phyloP scores from a whole-genome alignment of 2,113 vertebrate species.

The Cyphomyrus plagiostoma region DNA sequence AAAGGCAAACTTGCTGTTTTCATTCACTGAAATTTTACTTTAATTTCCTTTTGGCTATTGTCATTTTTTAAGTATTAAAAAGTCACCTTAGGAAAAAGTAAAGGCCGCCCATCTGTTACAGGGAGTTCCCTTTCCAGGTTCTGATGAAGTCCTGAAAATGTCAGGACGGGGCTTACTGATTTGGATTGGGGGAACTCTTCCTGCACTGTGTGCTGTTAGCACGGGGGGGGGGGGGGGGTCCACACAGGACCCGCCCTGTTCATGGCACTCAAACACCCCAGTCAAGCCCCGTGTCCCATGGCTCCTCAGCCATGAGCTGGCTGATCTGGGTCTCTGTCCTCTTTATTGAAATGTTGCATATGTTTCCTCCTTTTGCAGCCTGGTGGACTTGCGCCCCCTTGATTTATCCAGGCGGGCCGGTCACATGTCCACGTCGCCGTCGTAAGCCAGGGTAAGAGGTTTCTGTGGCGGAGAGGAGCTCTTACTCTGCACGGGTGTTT shows the following conservation, averaged over 20 bases:
- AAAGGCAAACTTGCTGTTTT: conserved; percentile 57
- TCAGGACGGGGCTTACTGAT: conserved; percentile 7
- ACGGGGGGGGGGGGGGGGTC: not conserved
- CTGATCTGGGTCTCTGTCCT: not conserved
- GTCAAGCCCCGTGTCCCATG: not conserved
- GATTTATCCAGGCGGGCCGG: not conserved
- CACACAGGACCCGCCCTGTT: no score
- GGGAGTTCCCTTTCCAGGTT: conserved; percentile 19
- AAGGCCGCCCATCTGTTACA: conserved; percentile 16
- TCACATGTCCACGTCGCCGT: conserved; percentile 94
- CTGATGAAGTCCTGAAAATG: conserved; percentile 22
- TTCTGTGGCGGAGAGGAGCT: conserved; percentile 84
- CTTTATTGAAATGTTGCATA: not conserved
- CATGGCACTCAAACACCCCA: not conserved
- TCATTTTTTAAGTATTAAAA: conserved; percentile 26
- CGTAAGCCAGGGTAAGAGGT: conserved; percentile 89
- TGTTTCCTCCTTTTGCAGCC: not conserved
- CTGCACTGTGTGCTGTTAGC: not conserved
- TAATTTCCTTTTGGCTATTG: conserved; percentile 9
- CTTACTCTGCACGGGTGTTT: conserved; percentile 73
- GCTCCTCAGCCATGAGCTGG: not conserved
- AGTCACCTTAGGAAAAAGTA: conserved; percentile 32
- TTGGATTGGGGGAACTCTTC: conserved; percentile 1
- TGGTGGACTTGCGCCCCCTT: not conserved
- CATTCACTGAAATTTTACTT: conserved; percentile 44